Percentiles rank a stretch among this genome's conserved stretches.
Conservation (phyloP, 2,888 invertebrate species). For the Pecten maximus region DNA sequence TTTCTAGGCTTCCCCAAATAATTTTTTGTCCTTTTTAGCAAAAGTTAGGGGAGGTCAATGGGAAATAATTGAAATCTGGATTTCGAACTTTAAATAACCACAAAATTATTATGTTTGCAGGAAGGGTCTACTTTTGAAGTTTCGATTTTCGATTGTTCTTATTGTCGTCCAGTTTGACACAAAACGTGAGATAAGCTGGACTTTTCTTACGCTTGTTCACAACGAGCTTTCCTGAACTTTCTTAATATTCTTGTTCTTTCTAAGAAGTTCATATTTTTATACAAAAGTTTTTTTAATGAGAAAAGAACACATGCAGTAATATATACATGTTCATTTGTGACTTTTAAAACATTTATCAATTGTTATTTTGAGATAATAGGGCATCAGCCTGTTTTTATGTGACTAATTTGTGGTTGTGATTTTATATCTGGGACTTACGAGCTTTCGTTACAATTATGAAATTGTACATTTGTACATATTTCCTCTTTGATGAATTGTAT, state of each 20-base stretch:
- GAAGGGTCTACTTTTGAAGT: too few species aligned
- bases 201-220: not conserved
- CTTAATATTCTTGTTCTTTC: not conserved
- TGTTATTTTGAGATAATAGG: not conserved
- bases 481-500: not conserved
- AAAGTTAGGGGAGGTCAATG: too few species aligned
- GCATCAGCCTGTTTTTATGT: not conserved
- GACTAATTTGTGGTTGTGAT: conserved; percentile 1
- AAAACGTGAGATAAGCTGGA: not conserved
- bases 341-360: not conserved
- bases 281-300: not conserved
- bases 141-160: too few species aligned
- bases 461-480: not conserved
- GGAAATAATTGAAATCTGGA: too few species aligned
- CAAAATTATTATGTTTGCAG: too few species aligned
- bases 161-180: not conserved
- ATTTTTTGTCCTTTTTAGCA: too few species aligned
- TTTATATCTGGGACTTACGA: not conserved
- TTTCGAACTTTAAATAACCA: too few species aligned
- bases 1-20: too few species aligned
- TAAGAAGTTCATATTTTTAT: not conserved
- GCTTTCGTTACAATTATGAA: not conserved
- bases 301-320: not conserved
- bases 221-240: not conserved
- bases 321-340: not conserved